These are phyloP conservation scores for Palloptera scutellata DNA, from an alignment of 2,888 invertebrate species.

Conservation along the genomic window DNA sequence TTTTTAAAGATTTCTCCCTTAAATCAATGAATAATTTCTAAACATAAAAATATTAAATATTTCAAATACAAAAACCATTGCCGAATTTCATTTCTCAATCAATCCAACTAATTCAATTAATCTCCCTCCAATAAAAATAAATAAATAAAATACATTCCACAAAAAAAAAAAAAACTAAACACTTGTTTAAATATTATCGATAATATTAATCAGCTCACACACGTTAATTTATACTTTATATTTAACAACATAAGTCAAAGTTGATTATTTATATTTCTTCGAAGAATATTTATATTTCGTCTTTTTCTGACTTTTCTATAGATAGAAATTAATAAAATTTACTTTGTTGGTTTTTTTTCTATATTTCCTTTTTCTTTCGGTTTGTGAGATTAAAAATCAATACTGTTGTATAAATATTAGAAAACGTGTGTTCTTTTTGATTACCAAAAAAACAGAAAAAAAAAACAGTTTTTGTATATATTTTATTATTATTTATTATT, in stretches of 20 bases:
- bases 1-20: too few species aligned
- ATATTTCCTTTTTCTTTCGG: conserved; percentile 5
- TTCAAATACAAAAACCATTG: too few species aligned
- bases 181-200: conserved; percentile 30
- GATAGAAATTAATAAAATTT: conserved; percentile 18
- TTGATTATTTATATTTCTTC: background rate
- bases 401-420: conserved; percentile 26
- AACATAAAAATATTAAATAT: too few species aligned
- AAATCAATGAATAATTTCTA: too few species aligned
- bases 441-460: background rate
- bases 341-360: conserved; percentile 4
- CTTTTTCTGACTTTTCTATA: background rate
- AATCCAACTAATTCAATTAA: background rate
- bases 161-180: background rate
- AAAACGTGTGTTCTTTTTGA: conserved; percentile 7
- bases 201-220: conserved; percentile 9
- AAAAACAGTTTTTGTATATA: background rate
- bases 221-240: too few species aligned
- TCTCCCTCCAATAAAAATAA: background rate
- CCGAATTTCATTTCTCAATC: too few species aligned
- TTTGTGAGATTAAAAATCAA: conserved; percentile 32
- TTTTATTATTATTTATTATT: background rate
- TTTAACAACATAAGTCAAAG: conserved; percentile 10
- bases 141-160: background rate
- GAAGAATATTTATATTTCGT: background rate